Base-by-base conservation (phyloP, 1,140 invertebrate species). In the Drosophila fuyamai region DNA sequence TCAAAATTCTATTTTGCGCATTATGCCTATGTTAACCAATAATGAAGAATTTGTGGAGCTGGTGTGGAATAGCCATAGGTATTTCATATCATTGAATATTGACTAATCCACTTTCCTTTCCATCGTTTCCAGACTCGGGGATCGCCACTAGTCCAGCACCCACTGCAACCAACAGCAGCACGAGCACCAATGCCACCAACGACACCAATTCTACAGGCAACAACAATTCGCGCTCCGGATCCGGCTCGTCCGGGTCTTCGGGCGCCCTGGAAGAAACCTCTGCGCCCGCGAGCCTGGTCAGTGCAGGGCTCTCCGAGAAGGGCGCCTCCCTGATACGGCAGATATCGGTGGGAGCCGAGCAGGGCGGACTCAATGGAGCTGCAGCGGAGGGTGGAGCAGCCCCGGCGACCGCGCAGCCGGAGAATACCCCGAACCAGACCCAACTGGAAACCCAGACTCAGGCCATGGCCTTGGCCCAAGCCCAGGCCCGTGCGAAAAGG, bases 111-210 rank as follows among this genome's bases (percentile, higher is more conserved):
- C 3, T 32, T 27, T 16, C 29, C 10, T 16, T 61, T 18, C 32
- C 8, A 9, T 13, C 56, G 14, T 9, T 60, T 43, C 12, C 59
- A 92, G 91, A 92, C 59, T 92, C 91, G 4, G 91, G 91, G 35
- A 92, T 92, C 51, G 91, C 91, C 40, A 92, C 88, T 27, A 92
- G 91, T 79, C 91, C 91, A 6, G 76, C 84, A 5, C 83, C 84
- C 1, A 79, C 60, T 14, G 70, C 63, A 4, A 77, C 51, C 35
- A 89, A 60, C 32, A 74, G 59, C 47, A 71, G 59, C 46, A 79
- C 50, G 13, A 86, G 60, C 35, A 74, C 46, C 10, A 63, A 43
- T 2, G 14, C 44, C 5, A 29, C 29, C 35, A 53, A 16, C 36
- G 44, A n/a, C 18, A 44, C 44, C 44, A 51, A 14, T 5, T 38